Evolutionary conservation across 2,888 invertebrate genomes (phyloP).

Genomic region (Theristus sp.): DNA sequence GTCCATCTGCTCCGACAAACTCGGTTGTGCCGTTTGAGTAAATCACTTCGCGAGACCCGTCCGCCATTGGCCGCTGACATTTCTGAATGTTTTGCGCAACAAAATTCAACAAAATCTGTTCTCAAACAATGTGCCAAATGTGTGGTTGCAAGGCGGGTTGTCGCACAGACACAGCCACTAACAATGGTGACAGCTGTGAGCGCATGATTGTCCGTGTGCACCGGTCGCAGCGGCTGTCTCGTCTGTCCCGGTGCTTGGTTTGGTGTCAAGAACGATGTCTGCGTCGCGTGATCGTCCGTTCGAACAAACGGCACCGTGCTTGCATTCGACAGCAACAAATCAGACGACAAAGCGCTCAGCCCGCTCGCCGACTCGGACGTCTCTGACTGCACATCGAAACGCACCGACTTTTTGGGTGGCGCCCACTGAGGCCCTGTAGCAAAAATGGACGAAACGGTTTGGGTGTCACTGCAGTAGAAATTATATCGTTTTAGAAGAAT

Average conservation of each 20-base stretch:
- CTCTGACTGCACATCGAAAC: background rate
- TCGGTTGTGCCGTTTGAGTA: background rate
- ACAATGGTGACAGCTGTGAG: too few species aligned
- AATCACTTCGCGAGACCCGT: background rate
- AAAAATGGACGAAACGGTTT: background rate
- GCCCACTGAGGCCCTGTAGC: background rate
- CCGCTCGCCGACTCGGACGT: background rate
- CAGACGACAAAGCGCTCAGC: too few species aligned
- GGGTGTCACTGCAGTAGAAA: too few species aligned
- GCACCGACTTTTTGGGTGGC: background rate
- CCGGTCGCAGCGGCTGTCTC: too few species aligned
- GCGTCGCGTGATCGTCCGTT: background rate
- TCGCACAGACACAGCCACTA: too few species aligned
- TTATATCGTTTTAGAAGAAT: too few species aligned
- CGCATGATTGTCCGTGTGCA: too few species aligned
- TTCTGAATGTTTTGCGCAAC: background rate
- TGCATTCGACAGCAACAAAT: too few species aligned
- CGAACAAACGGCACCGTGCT: too few species aligned
- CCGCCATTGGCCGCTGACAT: background rate
- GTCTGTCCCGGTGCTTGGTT: too few species aligned
- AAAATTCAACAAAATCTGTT: background rate
- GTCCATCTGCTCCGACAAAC: background rate
- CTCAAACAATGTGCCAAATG: background rate
- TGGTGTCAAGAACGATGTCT: background rate
- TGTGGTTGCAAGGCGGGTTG: too few species aligned